Evolutionary conservation across 1,140 invertebrate species (phyloP).

Genomic region (Asobara japonica): DNA sequence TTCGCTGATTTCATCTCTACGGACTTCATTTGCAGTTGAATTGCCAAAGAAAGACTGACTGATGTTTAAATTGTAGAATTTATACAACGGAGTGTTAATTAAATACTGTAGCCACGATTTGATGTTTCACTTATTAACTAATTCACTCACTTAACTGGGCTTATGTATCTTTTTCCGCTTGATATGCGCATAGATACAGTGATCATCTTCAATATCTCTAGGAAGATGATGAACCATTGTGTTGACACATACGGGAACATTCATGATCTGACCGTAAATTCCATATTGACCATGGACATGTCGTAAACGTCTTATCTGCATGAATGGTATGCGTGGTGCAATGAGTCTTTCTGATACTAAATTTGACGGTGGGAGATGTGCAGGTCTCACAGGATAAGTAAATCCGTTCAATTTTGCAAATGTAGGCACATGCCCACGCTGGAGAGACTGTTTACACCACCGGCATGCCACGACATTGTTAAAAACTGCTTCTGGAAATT

Average conservation of each 20-base stretch:
- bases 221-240: slow-evolving; percentile 54
- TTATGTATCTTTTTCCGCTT: slow-evolving; percentile 49
- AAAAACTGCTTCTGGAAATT: slow-evolving; percentile 20
- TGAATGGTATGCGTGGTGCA: slow-evolving; percentile 44
- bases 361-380: slow-evolving; percentile 43
- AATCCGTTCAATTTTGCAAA: slow-evolving; percentile 42
- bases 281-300: slow-evolving; percentile 49
- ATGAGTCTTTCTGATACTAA: slow-evolving; percentile 55
- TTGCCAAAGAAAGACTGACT: no score
- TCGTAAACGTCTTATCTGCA: slow-evolving; percentile 54
- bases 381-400: slow-evolving; percentile 34
- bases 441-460: slow-evolving; percentile 34
- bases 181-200: slow-evolving; percentile 48
- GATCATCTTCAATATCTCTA: slow-evolving; percentile 51
- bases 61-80: slow-evolving; percentile 21
- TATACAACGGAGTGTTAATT: slow-evolving; percentile 33
- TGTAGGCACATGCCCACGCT: slow-evolving; percentile 35
- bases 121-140: slow-evolving; percentile 34
- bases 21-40: no score
- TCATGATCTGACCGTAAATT: slow-evolving; percentile 56
- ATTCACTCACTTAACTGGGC: slow-evolving; percentile 33
- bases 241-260: slow-evolving; percentile 54
- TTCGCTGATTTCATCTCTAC: no score
- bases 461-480: slow-evolving; percentile 33
- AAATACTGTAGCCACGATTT: slow-evolving; percentile 38